Evolutionary conservation across 53 echinoderm and acorn worm genomes (phyloP), one percentile per base, ranked within the genome.

Genomic region (Luidia sarsii): DNA sequence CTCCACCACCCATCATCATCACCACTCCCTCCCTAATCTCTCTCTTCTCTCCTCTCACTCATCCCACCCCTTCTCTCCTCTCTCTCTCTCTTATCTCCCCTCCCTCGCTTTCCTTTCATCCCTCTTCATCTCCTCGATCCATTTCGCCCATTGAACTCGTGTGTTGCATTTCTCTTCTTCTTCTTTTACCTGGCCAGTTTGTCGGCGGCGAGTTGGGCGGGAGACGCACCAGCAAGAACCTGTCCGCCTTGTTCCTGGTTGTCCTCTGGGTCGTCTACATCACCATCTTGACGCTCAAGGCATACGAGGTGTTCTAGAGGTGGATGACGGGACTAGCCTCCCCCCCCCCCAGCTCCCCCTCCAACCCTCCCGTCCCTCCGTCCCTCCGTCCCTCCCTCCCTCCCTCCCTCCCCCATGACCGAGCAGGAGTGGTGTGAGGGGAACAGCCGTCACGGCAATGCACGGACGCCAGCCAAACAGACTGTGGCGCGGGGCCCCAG

Each of bases 131-230:
- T n/a, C n/a, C n/a, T n/a, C 46, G 15, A 46, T 46, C 15, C 46
- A 46, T 46, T 8, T 8, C 46, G 15, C 46, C 15, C 46, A 8
- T 10, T 10, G 46, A 46, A 15, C 46, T 10, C 46, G 15, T 46
- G n/a, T n/a, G 46, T 14, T 10, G 46, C 15, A 46, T 46, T 10
- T 10, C 46, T 10, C 15, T 46, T n/a, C 18, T 53, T 4, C 18
- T 19, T 66, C 28, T 66, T 39, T 50, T 43, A 60, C 50, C 1
- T 27, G 29, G 24, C 0, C 59, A 96, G 96, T 20, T 90, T 23
- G 15, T 93, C 56, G 96, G 96, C 9, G 96, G 96, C 14, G 96
- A 96, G 45, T 70, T 96, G 29, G 96, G 96, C 31, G 96, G 96
- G 0, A 54, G 64, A 35, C 79, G 75, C 32, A 5, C 77, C 30